Evolutionary conservation across 2,797 vertebrate species (phyloP).

Genomic region (Fratercula arctica): DNA sequence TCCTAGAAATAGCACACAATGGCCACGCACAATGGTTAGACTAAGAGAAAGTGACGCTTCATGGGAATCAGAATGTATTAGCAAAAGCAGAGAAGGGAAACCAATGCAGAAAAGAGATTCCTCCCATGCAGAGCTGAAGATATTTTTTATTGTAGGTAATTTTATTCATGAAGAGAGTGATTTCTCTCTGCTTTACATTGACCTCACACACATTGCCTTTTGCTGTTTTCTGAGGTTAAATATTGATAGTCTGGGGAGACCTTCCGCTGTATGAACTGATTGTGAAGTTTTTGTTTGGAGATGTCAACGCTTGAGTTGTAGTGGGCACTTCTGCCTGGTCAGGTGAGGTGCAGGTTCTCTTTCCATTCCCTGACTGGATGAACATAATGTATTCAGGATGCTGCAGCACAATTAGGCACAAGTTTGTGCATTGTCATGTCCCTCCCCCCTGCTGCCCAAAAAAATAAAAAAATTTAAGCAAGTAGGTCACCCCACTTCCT

Average conservation of each 20-base stretch:
- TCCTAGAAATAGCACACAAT: not conserved
- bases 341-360: not conserved
- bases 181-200: not conserved
- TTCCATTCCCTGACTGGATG: not conserved
- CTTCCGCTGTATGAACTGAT: not conserved
- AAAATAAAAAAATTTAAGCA: not conserved
- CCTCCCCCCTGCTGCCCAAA: accelerated
- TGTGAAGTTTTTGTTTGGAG: not conserved
- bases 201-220: not conserved
- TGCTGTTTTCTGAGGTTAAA: not conserved
- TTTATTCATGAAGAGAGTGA: not conserved
- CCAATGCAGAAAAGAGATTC: not conserved
- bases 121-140: not conserved
- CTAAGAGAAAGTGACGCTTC: not conserved
- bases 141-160: not conserved
- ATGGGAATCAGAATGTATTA: not conserved
- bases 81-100: not conserved
- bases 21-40: not conserved
- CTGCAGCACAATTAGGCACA: not conserved
- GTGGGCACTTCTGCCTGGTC: not conserved
- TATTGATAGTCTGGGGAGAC: not conserved
- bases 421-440: not conserved
- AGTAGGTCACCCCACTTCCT: not conserved
- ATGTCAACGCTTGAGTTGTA: not conserved
- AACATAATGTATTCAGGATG: not conserved